A percentile compares a stretch with the other conserved stretches of the same genome.
Conservation (phyloP, 2,113 vertebrate genomes). For the Calypte anna region DNA sequence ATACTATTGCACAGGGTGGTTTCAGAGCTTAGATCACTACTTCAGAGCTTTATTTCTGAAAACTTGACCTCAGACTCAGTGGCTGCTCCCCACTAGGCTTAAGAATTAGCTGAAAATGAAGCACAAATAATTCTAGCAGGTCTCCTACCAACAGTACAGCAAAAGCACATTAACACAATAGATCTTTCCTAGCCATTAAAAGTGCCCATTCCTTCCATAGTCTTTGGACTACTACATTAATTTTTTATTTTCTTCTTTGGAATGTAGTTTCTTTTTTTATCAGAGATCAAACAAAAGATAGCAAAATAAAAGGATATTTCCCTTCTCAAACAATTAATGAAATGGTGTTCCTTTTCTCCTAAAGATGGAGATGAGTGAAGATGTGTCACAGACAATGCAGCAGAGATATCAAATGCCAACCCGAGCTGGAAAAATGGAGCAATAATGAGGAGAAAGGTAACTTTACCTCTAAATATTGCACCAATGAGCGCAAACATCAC, state of each 20-base stretch:
- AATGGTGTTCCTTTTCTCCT: neutral
- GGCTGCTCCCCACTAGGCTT: neutral
- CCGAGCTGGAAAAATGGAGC: neutral
- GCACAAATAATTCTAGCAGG: neutral
- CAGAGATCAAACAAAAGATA: constrained; percentile 7
- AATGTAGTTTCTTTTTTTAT: constrained; percentile 22
- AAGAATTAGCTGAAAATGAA: constrained; percentile 26
- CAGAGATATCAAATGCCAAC: neutral
- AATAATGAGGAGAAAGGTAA: neutral
- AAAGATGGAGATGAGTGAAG: constrained; percentile 10
- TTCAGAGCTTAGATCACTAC: neutral
- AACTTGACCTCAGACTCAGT: constrained; percentile 8
- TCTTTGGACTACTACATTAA: neutral
- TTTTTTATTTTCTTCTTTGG: neutral
- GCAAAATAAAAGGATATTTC: neutral
- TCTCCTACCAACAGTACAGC: constrained; percentile 1
- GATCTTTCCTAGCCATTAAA: neutral
- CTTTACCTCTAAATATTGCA: neutral
- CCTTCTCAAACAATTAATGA: neutral
- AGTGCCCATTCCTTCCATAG: neutral
- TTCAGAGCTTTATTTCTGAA: constrained; percentile 7
- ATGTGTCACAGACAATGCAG: constrained; percentile 13
- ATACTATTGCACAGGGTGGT: neutral
- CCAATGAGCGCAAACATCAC: neutral
- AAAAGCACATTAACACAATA: neutral